Evolutionary conservation across 2,888 invertebrate genomes (phyloP).

Genomic region (Ennomos erosarius): DNA sequence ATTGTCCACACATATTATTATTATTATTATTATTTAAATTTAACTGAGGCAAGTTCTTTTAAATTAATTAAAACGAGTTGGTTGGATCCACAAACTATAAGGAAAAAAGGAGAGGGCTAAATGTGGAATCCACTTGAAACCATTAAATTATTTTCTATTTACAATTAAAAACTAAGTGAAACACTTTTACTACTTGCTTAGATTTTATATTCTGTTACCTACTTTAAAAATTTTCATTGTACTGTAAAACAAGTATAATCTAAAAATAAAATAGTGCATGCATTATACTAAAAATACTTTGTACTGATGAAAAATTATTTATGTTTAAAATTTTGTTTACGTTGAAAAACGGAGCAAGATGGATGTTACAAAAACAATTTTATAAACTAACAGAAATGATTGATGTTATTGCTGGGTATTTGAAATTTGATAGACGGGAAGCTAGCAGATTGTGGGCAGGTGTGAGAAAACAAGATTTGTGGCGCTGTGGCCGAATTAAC

Average conservation of each 20-base stretch:
- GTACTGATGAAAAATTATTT: constrained; percentile 27
- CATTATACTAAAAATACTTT: constrained; percentile 19
- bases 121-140: too few relatives aligned
- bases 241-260: too few relatives aligned
- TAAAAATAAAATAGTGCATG: constrained; percentile 8
- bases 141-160: too few relatives aligned
- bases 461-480: constrained; percentile 5
- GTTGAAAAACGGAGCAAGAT: constrained; percentile 22
- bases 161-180: too few relatives aligned
- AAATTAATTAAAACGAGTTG: neutral
- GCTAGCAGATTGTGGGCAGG: constrained; percentile 23
- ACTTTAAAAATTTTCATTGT: too few relatives aligned
- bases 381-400: constrained; percentile 33
- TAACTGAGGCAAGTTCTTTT: constrained; percentile 1
- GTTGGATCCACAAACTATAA: too few relatives aligned
- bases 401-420: constrained; percentile 30
- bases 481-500: neutral
- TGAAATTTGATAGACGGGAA: constrained; percentile 29
- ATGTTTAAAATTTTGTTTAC: constrained; percentile 19
- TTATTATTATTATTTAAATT: constrained; percentile 16
- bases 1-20: too few relatives aligned
- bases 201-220: too few relatives aligned
- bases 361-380: constrained; percentile 28
- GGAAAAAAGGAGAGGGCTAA: too few relatives aligned
- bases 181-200: too few relatives aligned